Percentiles rank a stretch among this genome's conserved stretches.
Conservation (phyloP, 2,888 invertebrate genomes). For the Agrochola litura region DNA sequence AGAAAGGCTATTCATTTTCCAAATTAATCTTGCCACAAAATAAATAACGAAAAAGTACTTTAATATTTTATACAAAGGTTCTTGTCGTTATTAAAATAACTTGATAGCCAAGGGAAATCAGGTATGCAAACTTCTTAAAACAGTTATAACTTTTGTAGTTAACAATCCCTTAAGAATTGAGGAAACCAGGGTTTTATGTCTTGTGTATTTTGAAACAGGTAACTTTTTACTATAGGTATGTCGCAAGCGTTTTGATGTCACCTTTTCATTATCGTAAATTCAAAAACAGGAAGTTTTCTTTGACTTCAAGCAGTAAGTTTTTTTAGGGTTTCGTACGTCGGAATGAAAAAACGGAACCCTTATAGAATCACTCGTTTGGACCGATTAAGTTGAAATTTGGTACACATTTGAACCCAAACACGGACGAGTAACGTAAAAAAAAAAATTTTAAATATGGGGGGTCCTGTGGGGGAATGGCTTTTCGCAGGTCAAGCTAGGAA, state of each 20-base stretch:
- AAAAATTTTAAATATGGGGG: no score
- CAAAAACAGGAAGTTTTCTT: not conserved
- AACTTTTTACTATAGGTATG: not conserved
- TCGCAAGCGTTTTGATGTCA: not conserved
- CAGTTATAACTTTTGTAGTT: slow-evolving; percentile 33
- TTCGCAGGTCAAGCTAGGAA: no score
- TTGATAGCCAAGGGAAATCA: slow-evolving; percentile 48
- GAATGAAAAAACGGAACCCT: no score
- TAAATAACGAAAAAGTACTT: not conserved
- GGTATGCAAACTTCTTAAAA: slow-evolving; percentile 45
- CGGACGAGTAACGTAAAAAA: no score
- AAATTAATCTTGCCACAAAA: not conserved
- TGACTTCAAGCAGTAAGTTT: not conserved
- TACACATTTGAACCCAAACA: no score
- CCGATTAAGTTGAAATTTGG: no score
- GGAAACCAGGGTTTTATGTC: not conserved
- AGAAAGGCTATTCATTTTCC: not conserved
- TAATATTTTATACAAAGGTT: slow-evolving; percentile 12
- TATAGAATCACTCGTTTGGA: no score
- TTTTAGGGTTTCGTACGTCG: not conserved
- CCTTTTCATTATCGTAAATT: not conserved
- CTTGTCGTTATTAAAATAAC: slow-evolving; percentile 21
- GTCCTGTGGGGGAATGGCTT: no score
- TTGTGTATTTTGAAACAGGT: slow-evolving; percentile 37
- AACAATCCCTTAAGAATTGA: slow-evolving; percentile 25